Evolutionary conservation across 2,113 vertebrate genomes (phyloP), one percentile per base, ranked within the genome.

Genomic region (Salvelinus alpinus): DNA sequence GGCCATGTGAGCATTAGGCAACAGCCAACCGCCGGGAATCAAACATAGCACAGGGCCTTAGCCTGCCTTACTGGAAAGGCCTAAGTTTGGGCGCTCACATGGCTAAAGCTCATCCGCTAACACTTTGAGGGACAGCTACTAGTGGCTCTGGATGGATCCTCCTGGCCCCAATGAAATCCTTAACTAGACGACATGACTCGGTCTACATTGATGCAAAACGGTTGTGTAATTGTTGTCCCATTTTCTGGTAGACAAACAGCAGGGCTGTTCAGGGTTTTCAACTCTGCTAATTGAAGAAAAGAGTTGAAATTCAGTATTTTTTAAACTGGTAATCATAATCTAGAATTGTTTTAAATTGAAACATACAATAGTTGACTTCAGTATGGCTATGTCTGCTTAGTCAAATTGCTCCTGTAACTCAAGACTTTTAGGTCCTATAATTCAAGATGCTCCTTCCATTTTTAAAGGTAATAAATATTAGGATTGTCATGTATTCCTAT

Each of bases 1-100:
- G 65, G 29, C 13, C 65, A 16, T 67, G 65, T 67, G 65, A 67
- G 65, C 27, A 67, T 67, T 31, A 67, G 24, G 64, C 64, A 14
- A 24, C n/a, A 66, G 2, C 27, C 25, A 27, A 67, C 4, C 9
- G 6, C 9, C 6, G n/a, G 51, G 51, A 54, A 54, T 18, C 5
- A 16, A 16, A 51, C 48, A 14, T 9, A 44, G 38, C 38, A 11
- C 38, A 44, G 9, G 38, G 38, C 38, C 38, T 44, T 44, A 44
- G 38, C 38, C 38, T 44, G 54, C 54, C 54, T 57, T 57, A 20
- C 18, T 57, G 54, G 54, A 20, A 57, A 57, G 16, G 54, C 54
- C 13, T 57, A 20, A 20, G 9, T 44, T 12, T 12, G 54, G 4
- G 4, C 1, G 20, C 16, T 57, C 54, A 57, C 54, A 57, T 57